These are phyloP conservation scores for Labeo catla DNA, from an alignment of 2,113 vertebrate species.

Conservation along the genomic window DNA sequence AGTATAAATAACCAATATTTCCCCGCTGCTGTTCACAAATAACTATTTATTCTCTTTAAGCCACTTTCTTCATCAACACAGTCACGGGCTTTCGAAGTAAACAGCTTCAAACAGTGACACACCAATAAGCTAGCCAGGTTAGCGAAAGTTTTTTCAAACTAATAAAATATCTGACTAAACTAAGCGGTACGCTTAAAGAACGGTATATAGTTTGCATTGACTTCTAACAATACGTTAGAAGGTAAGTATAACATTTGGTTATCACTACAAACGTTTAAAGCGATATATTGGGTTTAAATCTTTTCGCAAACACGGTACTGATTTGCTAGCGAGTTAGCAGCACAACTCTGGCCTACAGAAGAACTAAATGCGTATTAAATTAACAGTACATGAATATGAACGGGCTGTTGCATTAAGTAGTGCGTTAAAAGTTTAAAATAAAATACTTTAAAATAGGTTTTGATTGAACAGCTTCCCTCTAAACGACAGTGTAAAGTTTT, in stretches of 20 bases:
- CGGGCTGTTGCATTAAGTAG: neutral
- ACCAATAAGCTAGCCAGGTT: conserved; percentile 1
- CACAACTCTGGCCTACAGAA: conserved; percentile 20
- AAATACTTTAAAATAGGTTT: neutral
- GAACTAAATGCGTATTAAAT: neutral
- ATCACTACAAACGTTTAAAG: neutral
- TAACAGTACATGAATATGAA: neutral
- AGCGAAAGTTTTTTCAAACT: conserved; percentile 27
- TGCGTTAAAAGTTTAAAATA: neutral
- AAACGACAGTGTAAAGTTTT: neutral
- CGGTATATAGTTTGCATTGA: neutral
- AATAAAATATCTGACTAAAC: neutral
- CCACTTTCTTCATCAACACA: neutral
- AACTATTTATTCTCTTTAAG: neutral
- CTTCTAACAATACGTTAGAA: too few species aligned
- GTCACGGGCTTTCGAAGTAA: neutral
- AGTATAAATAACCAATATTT: neutral
- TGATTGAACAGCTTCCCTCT: neutral
- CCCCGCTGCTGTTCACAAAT: neutral
- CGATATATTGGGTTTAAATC: neutral
- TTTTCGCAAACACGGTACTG: neutral
- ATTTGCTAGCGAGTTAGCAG: conserved; percentile 36
- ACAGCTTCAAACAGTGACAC: neutral
- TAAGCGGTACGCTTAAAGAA: neutral
- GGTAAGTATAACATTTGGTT: neutral